Evolutionary conservation across 2,888 invertebrate species (phyloP).

Genomic region (Hyalella azteca): DNA sequence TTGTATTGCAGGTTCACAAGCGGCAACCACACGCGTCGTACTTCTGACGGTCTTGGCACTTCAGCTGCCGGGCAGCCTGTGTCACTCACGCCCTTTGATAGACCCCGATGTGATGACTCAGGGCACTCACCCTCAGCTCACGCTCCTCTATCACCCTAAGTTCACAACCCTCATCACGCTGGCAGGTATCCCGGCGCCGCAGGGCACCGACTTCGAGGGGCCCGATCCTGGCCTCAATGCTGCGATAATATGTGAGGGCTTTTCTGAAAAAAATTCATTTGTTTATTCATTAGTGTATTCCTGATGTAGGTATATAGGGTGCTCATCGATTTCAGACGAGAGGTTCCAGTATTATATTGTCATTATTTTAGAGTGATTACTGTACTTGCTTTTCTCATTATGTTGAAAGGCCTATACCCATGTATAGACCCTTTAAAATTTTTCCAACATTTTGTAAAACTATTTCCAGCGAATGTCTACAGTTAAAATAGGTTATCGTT

Average conservation of each 20-base stretch:
- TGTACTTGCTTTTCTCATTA: no score
- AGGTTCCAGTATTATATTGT: no score
- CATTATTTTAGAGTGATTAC: no score
- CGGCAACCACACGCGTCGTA: background rate
- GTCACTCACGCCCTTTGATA: constrained; percentile 45
- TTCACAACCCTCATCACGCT: constrained; percentile 43
- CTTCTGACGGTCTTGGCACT: background rate
- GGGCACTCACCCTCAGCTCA: constrained; percentile 46
- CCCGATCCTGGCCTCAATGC: constrained; percentile 57
- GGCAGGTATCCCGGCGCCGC: constrained; percentile 52
- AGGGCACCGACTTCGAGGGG: constrained; percentile 56
- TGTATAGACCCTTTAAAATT: no score
- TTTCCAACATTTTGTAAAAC: no score
- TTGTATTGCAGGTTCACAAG: background rate
- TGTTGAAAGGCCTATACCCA: no score
- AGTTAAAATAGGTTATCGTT: no score
- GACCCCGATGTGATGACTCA: constrained; percentile 56
- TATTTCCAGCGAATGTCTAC: no score
- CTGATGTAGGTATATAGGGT: no score
- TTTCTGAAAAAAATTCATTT: no score
- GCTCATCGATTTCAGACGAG: no score
- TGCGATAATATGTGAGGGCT: constrained; percentile 55
- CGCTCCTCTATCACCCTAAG: constrained; percentile 41
- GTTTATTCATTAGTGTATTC: no score
- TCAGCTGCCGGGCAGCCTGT: constrained; percentile 17